These are phyloP conservation scores for Sphecodes monilicornis DNA, from an alignment of 2,888 invertebrate species.

Conservation along the genomic window DNA sequence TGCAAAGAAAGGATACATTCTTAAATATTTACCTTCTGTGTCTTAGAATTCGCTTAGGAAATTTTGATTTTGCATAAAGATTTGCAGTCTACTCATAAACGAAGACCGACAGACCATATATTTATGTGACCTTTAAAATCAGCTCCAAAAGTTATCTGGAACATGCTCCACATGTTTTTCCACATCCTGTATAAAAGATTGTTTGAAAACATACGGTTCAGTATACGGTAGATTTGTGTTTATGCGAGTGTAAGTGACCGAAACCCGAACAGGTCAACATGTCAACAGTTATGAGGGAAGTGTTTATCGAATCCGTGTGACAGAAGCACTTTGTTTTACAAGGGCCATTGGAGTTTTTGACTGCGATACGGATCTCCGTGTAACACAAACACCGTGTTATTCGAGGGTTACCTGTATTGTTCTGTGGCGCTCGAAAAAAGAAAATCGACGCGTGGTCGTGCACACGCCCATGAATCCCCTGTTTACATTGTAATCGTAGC, in stretches of 20 bases:
- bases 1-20: no score
- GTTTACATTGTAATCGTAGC: constrained; percentile 23
- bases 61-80: no score
- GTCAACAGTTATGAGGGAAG: not conserved
- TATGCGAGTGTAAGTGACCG: not conserved
- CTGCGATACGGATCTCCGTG: not conserved
- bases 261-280: not conserved
- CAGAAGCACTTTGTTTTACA: not conserved
- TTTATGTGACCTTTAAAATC: no score
- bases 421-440: not conserved
- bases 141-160: no score
- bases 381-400: not conserved
- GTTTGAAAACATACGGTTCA: not conserved
- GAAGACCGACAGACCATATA: no score
- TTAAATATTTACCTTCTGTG: no score
- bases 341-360: not conserved
- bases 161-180: no score
- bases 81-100: no score
- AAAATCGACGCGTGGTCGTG: not conserved
- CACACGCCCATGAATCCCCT: not conserved
- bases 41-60: no score
- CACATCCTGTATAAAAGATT: no score
- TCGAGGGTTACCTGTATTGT: constrained; percentile 5
- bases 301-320: not conserved
- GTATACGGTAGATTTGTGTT: not conserved